Evolutionary conservation across 2,888 invertebrate genomes (phyloP).

Genomic region (Erebia ligea): DNA sequence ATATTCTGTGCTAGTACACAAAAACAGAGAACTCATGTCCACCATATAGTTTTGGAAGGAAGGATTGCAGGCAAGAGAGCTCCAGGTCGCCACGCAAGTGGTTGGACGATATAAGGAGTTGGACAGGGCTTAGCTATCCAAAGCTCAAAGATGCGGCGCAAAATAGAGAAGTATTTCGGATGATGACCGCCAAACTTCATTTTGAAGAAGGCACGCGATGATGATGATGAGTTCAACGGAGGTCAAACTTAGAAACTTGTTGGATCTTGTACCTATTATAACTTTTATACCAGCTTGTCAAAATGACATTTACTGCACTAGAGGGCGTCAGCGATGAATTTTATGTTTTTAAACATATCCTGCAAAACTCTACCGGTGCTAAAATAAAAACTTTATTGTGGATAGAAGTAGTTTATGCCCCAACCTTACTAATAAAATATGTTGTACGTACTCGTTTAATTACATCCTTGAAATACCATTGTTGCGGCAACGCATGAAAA

Average conservation of each 20-base stretch:
- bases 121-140: too few species aligned
- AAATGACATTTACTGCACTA: conserved; percentile 49
- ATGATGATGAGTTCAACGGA: too few species aligned
- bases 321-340: conserved; percentile 52
- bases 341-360: conserved; percentile 47
- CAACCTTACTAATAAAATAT: conserved; percentile 46
- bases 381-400: conserved; percentile 56
- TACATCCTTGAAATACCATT: conserved; percentile 53
- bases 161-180: too few species aligned
- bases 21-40: too few species aligned
- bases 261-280: conserved; percentile 6
- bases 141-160: too few species aligned
- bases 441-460: conserved; percentile 52
- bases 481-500: conserved; percentile 50
- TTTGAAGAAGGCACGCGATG: too few species aligned
- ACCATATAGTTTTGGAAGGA: too few species aligned
- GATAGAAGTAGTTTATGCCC: conserved; percentile 56
- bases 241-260: background rate
- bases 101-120: too few species aligned
- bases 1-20: too few species aligned
- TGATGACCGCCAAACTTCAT: too few species aligned
- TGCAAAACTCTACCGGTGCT: conserved; percentile 45
- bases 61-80: too few species aligned
- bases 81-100: too few species aligned
- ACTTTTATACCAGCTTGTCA: conserved; percentile 42